Evolutionary conservation across 2,113 vertebrate genomes (phyloP), one percentile per base, ranked within the genome.

Genomic region (Rhizomys pruinosus): DNA sequence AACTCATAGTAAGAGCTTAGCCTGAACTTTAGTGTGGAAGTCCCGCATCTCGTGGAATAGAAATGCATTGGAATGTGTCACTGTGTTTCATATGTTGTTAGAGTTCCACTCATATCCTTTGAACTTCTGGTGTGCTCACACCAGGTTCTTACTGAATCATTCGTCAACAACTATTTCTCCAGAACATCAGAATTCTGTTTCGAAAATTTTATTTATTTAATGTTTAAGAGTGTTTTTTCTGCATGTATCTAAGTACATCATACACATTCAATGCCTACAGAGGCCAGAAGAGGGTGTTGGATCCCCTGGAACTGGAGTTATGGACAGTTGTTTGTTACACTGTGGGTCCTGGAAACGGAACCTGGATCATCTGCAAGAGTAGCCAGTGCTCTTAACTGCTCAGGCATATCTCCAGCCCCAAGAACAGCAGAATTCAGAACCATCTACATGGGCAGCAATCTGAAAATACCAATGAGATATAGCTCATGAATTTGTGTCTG

Each of bases 21-120:
- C 7, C 55, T 42, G 55, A 93, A 95, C 44, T 42, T 73, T 90
- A 87, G n/a, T 66, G 68, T 80, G 42, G 47, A 5, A 92, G 72
- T 39, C 72, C n/a, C 34, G 37, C 19, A 84, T 73, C 22, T 23
- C 39, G 42, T 32, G 57, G 17, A 76, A 80, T 42, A 34, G 89
- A 95, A 94, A 59, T 20, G 16, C 44, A 57, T 76, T 86, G n/a
- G 52, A 89, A 20, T 10, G 66, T 93, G n/a, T 86, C 34, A 78
- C 76, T 29, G 15, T 74, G 12, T 32, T 27, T 20, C 47, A 78
- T 11, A 6, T 80, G 15, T 57, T 79, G 2, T 32, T 27, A 63
- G 61, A 80, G 29, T 32, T 71, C 71, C 29, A 25, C 9, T 29
- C 71, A 57, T 71, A 39, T 59, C 22, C 39, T 5, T 27, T 69